Evolutionary conservation across 2,797 vertebrate species (phyloP), one percentile per base, ranked within the genome.

Genomic region (Gouania willdenowi): DNA sequence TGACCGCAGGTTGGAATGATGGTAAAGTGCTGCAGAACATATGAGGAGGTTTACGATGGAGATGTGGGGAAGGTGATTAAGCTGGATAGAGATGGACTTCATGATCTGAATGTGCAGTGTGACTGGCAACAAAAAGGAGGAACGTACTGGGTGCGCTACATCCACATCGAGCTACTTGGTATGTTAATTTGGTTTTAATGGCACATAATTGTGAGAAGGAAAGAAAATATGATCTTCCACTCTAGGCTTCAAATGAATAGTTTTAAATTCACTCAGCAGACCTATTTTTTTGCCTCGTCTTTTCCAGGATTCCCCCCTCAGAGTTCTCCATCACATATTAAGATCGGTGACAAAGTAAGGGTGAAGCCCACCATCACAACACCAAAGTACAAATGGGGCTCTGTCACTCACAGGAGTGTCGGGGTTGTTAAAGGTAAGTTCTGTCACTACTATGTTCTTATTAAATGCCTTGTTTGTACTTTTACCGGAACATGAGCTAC

Each of bases 121-220:
- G 97, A 99, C 54, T 98, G 97, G 97, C 97, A 98, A 49, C 95
- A 98, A 34, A 99, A 99, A 69, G 95, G 96, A 54, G 96, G 97
- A 25, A 98, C 96, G 1, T 99, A 99, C 71, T 99, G 97, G 97
- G 97, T 99, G 49, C 92, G 96, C 56, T 98, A 99, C 34, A 97
- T 99, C 71, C 95, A 99, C 17, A 96, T 97, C 5, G 95, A 99
- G 46, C 89, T 98, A 12, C 80, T 97, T 39, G 97, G 96, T 98
- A 75, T 83, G 88, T 26, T 16, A 2, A 5, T 8, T 6, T 0
- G 1, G 4, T 13, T 14, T 13, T 15, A 22, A 4, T 2, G 8
- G 2, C 23, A 1, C 21, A 8, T 21, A 5, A 21, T 6, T 1
- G 21, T 4, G 5, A 23, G 5, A 6, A 26, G 26, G 1, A 14